Base-by-base conservation (phyloP, 2,797 vertebrate species). In the Gymnothorax javanicus region DNA sequence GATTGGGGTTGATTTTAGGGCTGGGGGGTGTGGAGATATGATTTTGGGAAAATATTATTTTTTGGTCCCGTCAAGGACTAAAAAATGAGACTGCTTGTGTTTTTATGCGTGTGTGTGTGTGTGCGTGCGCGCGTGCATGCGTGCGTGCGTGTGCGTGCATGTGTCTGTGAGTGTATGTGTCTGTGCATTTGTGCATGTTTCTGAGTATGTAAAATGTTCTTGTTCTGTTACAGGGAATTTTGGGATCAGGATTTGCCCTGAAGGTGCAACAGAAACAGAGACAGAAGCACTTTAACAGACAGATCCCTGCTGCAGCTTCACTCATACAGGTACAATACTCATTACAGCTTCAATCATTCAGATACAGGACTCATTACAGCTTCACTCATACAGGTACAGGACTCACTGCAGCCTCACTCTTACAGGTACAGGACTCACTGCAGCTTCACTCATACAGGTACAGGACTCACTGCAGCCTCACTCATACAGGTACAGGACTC, bases 231-330 rank as follows among this genome's bases (percentile, higher is more conserved):
- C 92, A 97, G 96, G 96, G 96, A 20, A 96, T 97, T 89, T 89
- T 96, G 84, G 96, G 96, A 15, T 97, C 96, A 23, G 96, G 95
- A 73, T 96, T 97, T 91, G 96, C 96, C 50, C 91, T 96, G 71
- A 96, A 96, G 91, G 95, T 96, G n/a, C 96, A 96, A 88, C 96
- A 96, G 90, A 96, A 97, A 67, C 95, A 96, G 88, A 93, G 95
- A 52, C 96, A 96, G 91, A 96, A 96, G 83, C 95, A 97, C 88
- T 96, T 96, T 91, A 96, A 96, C 84, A 93, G 96, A 57, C 95
- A 96, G 88, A 96, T 97, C 84, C 96, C 95, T 79, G 96, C 95
- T 71, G 96, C 96, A 50, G 95, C 95, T 15, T 67, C 62, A n/a
- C 62, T 67, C 20, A 67, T 67, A 20, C 62, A 67, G 62, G 62